Base-by-base conservation (phyloP, 2,888 invertebrate species). In the Ectemnius lituratus region DNA sequence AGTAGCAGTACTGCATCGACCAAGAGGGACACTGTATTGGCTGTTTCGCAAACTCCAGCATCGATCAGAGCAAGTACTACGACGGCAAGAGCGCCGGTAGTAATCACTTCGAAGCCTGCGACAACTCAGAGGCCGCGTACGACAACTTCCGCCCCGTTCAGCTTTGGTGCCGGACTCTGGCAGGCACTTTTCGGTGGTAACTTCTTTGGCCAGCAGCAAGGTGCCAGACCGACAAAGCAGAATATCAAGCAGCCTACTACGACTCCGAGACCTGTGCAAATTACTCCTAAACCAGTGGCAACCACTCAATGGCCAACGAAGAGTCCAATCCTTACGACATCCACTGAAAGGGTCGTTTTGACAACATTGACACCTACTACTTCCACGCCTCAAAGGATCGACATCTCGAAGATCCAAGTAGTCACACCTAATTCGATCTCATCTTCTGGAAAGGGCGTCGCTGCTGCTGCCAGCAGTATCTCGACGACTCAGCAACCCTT, bases 181-280 rank as follows among this genome's bases (percentile, higher is more conserved):
- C 85, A 86, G 75, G 85, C 88, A 27, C 73, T 90, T 2, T 90
- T 90, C 56, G 88, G 90, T 1, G 85, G 86, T 20, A 86, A 85
- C 67, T 72, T 87, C 2, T 88, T 89, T 14, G 83, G 78, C 0
- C 74, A 79, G 1, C 2, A 77, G 2, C 79, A 85, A 6, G 80
- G 67, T 16, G 28, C 28, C 1, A 78, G 66, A 63, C 81, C 82
- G 75, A 82, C 84, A 66, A 69, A 91, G 92, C 84, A 87, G 28
- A 92, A 52, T 87, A 92, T 73, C 90, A 92, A 88, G 70, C 73
- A 80, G 11, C 70, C 83, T 14, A 79, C 80, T 83, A 92, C 92
- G 4, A 92, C 92, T 4, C 92, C 68, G 4, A 84, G 65, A 74
- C 75, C 81, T 1, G 60, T 74, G 11, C 59, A 70, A 27, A 84